Base-by-base conservation (phyloP, 2,888 invertebrate species). In the Apamea sordens region DNA sequence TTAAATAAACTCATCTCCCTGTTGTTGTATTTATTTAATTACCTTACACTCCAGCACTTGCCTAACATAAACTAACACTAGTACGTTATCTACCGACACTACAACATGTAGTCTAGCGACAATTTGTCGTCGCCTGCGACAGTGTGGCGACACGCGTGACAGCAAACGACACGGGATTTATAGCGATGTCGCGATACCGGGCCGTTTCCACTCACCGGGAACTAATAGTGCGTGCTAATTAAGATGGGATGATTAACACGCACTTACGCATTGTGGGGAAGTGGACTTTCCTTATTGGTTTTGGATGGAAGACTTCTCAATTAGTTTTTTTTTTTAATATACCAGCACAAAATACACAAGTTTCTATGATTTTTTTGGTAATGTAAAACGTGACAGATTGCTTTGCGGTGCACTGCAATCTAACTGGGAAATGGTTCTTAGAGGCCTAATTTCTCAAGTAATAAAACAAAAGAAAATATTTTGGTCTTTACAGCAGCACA, bases 81-180 rank as follows among this genome's bases (percentile, higher is more conserved):
- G 50, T 64, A 71, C 63, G 13, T 61, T 74, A 71, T 32, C 69
- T 44, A 3, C n/a, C 28, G n/a, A 13, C 61, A n/a, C 70, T 36
- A 47, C 71, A 47, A 47, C 71, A 47, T 21, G 68, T 77, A 59
- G 63, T 28, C 72, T 15, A 36, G 76, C 73, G 79, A 89, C 88
- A 89, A 88, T 83, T 89, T 82, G 84, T 79, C 73, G 88, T 44
- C 28, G 50, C 8, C 15, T 59, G 70, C 83, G 83, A 73, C 76
- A 63, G 36, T 11, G 73, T 63, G 56, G 56, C 84, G 77, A 76
- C 77, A 85, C 79, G 76, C 73, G 84, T 80, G 76, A 85, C 78
- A 69, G 63, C 76, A 77, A 80, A 85, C 83, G 76, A 82, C 75
- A 79, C 80, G 56, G 76, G 73, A 88, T 88, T 88, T 83, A 86